These are phyloP conservation scores for Ormyrus labotus DNA, from an alignment of 2,888 invertebrate genomes.

Conservation along the genomic window DNA sequence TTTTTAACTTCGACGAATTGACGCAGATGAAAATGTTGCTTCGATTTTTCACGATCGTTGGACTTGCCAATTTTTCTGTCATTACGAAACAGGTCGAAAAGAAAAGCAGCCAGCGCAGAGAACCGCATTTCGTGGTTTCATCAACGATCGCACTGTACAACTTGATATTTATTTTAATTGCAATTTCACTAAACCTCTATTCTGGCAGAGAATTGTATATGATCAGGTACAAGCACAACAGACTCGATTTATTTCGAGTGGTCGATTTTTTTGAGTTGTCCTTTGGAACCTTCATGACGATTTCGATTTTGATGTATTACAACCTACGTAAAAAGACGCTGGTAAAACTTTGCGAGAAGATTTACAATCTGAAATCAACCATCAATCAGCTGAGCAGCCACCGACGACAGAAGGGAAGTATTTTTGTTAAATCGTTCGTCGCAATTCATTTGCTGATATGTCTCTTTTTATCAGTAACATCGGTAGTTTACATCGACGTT, in stretches of 20 bases:
- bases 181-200: neutral
- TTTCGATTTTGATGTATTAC: conserved; percentile 6
- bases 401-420: neutral
- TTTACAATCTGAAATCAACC: conserved; percentile 6
- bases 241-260: neutral
- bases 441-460: neutral
- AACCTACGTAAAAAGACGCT: neutral
- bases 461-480: neutral
- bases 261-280: conserved; percentile 28
- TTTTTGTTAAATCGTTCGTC: neutral
- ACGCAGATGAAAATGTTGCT: conserved; percentile 29
- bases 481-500: neutral
- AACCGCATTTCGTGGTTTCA: neutral
- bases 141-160: conserved; percentile 3
- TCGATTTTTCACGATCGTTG: conserved; percentile 32
- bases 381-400: neutral
- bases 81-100: neutral
- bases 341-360: neutral
- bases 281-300: conserved; percentile 4
- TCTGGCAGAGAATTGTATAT: neutral
- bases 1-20: neutral
- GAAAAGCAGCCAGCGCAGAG: neutral
- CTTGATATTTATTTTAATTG: neutral
- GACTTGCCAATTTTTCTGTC: conserved; percentile 7
- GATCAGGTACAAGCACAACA: neutral